These are phyloP conservation scores for Prunella fulvescens DNA, from an alignment of 2,113 vertebrate species.

Conservation along the genomic window DNA sequence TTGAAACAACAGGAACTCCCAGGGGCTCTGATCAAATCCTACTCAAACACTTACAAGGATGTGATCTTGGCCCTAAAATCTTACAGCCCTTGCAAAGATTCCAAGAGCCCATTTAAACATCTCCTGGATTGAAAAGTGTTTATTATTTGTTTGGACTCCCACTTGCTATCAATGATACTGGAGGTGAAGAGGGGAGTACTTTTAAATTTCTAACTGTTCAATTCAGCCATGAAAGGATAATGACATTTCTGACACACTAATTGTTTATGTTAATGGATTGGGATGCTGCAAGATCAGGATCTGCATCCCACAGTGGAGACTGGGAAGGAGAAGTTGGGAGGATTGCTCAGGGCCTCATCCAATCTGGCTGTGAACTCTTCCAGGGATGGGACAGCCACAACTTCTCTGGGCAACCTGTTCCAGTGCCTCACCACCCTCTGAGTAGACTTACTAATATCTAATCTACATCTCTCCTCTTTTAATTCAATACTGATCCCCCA, in stretches of 20 bases:
- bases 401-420: not conserved
- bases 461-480: not conserved
- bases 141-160: not conserved
- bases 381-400: not conserved
- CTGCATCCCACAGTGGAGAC: not conserved
- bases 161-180: not conserved
- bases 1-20: not conserved
- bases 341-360: not conserved
- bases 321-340: not conserved
- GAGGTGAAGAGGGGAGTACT: not conserved
- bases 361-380: not conserved
- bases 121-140: not conserved
- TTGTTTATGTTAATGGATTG: not conserved
- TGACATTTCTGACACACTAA: not conserved
- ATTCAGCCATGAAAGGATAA: not conserved
- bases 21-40: not conserved
- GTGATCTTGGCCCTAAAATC: not conserved
- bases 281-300: not conserved
- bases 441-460: not conserved
- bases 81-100: not conserved
- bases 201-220: not conserved
- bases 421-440: not conserved
- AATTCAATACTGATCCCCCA: not conserved
- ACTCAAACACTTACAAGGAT: not conserved
- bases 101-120: not conserved